Evolutionary conservation across 2,113 vertebrate genomes (phyloP), one percentile per base, ranked within the genome.

Genomic region (Chaenocephalus aceratus): DNA sequence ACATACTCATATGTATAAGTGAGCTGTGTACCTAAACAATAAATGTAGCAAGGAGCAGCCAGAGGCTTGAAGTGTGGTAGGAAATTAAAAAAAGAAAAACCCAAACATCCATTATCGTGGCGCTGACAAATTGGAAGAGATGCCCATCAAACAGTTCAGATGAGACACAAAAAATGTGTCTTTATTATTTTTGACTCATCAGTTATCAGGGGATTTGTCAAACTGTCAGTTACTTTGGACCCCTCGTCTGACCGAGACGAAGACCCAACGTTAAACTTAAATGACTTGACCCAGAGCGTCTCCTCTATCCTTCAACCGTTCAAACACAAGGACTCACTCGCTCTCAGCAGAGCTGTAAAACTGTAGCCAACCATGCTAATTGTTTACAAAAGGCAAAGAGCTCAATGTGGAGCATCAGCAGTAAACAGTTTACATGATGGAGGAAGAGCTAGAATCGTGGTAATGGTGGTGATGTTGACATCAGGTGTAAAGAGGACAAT

Each of bases 1-100:
- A 94, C 91, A 93, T 94, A 94, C 93, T 91, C 86, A 91, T 94
- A 94, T 94, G 93, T 93, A 94, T 93, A 94, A 90, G 90, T 93
- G 92, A 94, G 91, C 81, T 86, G 89, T 94, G 93, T 93, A 94
- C 93, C 93, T 92, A 94, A 92, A 92, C 80, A 90, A 93, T 91
- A 92, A 91, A 93, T 82, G 88, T 77, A 90, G 92, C 88, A 49
- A 89, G 82, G 88, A 93, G 88, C 84, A 90, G 88, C 90, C 89
- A 75, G 75, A 86, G 89, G 92, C 89, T 91, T 86, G 65, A 92
- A 91, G 85, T 86, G 83, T 87, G 85, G 88, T 75, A 77, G 72
- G 74, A 76, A 72, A 84, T 30, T 44, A 41, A 65, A 69, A 49
- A 23, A 44, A 60, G 6, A 63, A 75, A 83, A 72, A 45, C 44